phyloP scores from a whole-genome alignment of 2,888 invertebrate genomes.

The Atrina japonica region DNA sequence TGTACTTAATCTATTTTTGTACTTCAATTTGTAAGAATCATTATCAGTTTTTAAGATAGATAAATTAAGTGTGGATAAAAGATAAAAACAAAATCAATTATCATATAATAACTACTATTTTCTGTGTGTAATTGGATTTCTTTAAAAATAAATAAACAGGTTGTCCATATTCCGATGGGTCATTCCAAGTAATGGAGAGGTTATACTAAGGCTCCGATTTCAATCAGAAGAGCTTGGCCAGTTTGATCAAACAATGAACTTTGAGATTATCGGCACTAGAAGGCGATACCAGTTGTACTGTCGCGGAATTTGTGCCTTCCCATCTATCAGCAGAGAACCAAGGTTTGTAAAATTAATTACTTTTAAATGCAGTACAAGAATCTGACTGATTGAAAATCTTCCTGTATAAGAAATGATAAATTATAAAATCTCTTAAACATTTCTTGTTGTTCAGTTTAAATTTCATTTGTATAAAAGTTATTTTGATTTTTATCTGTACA shows the following conservation, averaged over 20 bases:
- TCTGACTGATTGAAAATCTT: background rate
- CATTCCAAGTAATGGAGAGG: constrained; percentile 78
- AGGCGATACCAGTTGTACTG: constrained; percentile 80
- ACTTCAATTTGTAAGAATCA: no score
- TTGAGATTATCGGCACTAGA: constrained; percentile 80
- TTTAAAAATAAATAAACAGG: no score
- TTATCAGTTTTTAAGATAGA: no score
- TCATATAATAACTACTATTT: no score
- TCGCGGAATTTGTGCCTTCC: constrained; percentile 80
- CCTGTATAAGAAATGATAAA: background rate
- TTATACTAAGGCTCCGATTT: constrained; percentile 77
- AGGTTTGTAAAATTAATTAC: constrained; percentile 59
- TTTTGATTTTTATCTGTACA: constrained; percentile 54
- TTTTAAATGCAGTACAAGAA: background rate
- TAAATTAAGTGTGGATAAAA: no score
- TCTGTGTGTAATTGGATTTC: no score
- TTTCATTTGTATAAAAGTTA: no score
- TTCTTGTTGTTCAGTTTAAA: no score
- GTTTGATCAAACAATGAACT: constrained; percentile 81
- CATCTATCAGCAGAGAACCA: constrained; percentile 80
- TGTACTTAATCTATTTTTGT: no score
- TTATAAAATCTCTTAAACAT: no score
- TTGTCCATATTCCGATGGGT: constrained; percentile 79
- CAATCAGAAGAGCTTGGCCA: constrained; percentile 80
- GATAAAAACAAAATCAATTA: no score